phyloP scores from a whole-genome alignment of 2,888 invertebrate species.

The Cerastis rubricosa region DNA sequence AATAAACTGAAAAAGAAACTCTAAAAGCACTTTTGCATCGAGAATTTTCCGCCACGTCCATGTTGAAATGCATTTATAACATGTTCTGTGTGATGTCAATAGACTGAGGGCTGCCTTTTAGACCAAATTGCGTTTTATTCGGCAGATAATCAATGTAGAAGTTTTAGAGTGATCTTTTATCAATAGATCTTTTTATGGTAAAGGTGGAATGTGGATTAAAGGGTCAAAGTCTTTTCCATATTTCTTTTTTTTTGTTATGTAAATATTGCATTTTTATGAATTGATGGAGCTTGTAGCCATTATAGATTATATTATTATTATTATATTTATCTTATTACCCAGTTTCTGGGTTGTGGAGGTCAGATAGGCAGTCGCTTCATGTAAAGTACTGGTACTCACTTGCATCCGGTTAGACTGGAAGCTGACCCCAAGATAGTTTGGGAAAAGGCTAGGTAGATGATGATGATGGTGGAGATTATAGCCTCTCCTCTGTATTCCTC shows the following conservation, averaged over 20 bases:
- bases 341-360: too few species aligned
- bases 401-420: too few species aligned
- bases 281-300: not conserved
- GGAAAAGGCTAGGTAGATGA: too few species aligned
- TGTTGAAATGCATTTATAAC: conserved; percentile 63
- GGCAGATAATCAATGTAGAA: conserved; percentile 31
- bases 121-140: conserved; percentile 56
- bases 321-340: too few species aligned
- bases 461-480: too few species aligned
- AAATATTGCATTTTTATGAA: not conserved
- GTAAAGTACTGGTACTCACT: too few species aligned
- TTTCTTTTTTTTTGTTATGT: not conserved
- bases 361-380: too few species aligned
- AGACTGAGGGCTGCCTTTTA: conserved; percentile 44
- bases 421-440: too few species aligned
- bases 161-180: conserved; percentile 16
- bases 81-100: conserved; percentile 56
- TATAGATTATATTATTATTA: too few species aligned
- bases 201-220: not conserved
- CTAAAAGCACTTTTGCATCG: conserved; percentile 36
- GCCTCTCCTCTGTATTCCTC: not conserved
- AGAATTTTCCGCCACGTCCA: conserved; percentile 32
- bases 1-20: conserved; percentile 27
- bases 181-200: not conserved
- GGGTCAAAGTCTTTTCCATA: not conserved